These are phyloP conservation scores for Menidia beryllina DNA, from an alignment of 2,113 vertebrate genomes.

Conservation along the genomic window DNA sequence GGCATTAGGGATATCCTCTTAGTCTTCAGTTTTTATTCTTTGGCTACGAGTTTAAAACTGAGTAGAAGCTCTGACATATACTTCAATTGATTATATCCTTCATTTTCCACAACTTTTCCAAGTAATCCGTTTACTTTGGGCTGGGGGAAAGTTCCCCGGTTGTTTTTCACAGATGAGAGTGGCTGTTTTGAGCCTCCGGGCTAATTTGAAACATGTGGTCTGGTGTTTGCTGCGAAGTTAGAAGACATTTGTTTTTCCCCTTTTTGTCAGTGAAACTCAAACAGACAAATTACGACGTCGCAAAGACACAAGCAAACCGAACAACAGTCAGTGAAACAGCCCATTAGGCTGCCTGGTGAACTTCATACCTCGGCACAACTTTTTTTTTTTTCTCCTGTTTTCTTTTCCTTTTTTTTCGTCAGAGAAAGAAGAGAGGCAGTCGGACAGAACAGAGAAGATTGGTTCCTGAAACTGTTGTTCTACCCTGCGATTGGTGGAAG, in stretches of 20 bases:
- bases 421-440: constrained; percentile 67
- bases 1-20: constrained; percentile 41
- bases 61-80: neutral
- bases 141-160: constrained; percentile 31
- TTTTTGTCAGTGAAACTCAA: constrained; percentile 36
- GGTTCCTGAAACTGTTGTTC: constrained; percentile 85
- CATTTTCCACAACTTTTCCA: neutral
- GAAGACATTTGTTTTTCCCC: constrained; percentile 44
- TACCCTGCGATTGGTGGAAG: constrained; percentile 81
- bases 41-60: constrained; percentile 14
- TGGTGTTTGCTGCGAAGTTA: constrained; percentile 54
- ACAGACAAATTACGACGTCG: constrained; percentile 34
- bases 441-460: constrained; percentile 73
- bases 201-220: constrained; percentile 61
- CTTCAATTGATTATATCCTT: neutral
- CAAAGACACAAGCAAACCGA: constrained; percentile 50
- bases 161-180: constrained; percentile 56
- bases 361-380: constrained; percentile 72
- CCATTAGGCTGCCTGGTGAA: constrained; percentile 66
- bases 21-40: constrained; percentile 53
- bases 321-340: constrained; percentile 50
- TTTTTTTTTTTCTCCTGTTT: constrained; percentile 51
- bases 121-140: constrained; percentile 31
- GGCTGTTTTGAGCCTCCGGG: constrained; percentile 47
- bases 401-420: constrained; percentile 33